These are phyloP conservation scores for Etheostoma spectabile DNA, from an alignment of 2,113 vertebrate genomes.

Conservation along the genomic window DNA sequence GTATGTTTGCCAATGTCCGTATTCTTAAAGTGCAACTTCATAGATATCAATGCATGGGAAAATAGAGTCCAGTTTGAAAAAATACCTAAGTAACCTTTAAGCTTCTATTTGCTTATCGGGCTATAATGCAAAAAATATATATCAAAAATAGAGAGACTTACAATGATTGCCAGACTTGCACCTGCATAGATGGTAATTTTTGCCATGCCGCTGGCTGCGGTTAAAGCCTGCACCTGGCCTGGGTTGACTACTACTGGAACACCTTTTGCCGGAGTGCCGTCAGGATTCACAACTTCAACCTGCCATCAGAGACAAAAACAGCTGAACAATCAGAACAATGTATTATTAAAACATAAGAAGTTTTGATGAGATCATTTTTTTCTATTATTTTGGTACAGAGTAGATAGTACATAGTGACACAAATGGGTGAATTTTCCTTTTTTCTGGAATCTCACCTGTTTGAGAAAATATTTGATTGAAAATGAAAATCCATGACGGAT, in stretches of 20 bases:
- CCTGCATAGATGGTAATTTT: conserved; percentile 77
- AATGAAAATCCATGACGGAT: not conserved
- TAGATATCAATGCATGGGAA: too few relatives aligned
- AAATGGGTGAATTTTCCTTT: too few relatives aligned
- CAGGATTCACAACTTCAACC: conserved; percentile 84
- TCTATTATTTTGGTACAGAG: not conserved
- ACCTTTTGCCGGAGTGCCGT: conserved; percentile 77
- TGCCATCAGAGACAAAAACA: conserved; percentile 44
- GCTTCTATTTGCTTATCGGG: too few relatives aligned
- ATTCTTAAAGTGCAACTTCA: too few relatives aligned
- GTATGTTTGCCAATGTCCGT: too few relatives aligned
- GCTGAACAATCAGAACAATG: not conserved
- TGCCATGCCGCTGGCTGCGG: conserved; percentile 72
- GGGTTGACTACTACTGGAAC: conserved; percentile 61
- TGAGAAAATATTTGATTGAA: not conserved
- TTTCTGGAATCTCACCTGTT: too few relatives aligned
- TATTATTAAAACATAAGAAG: not conserved
- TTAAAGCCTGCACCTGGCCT: not conserved
- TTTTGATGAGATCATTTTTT: not conserved
- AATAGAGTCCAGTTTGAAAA: too few relatives aligned
- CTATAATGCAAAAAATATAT: too few relatives aligned
- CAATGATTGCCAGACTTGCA: conserved; percentile 40
- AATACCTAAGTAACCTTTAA: too few relatives aligned
- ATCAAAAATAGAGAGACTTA: conserved; percentile 38
- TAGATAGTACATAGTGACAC: too few relatives aligned